These are phyloP conservation scores for Holacanthella duospinosa DNA, from an alignment of 2,888 invertebrate species.

Conservation along the genomic window DNA sequence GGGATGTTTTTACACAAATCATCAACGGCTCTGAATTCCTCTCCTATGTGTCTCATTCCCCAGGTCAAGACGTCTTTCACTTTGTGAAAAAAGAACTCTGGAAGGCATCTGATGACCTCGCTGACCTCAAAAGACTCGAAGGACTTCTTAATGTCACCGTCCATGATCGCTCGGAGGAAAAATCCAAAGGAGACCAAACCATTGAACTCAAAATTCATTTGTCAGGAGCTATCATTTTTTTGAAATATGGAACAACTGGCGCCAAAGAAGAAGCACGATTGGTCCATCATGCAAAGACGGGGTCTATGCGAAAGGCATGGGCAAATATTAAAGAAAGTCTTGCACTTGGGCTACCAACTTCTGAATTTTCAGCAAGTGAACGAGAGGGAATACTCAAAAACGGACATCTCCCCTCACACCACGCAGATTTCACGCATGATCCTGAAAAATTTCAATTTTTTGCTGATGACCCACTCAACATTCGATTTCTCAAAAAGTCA, in stretches of 20 bases:
- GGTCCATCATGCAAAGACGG: conserved; percentile 76
- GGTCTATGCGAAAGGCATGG: conserved; percentile 86
- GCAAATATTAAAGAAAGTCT: conserved; percentile 77
- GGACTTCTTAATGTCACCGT: conserved; percentile 84
- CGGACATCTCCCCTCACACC: conserved; percentile 73
- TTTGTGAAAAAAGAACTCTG: conserved; percentile 85
- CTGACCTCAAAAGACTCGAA: conserved; percentile 76
- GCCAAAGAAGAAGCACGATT: conserved; percentile 80
- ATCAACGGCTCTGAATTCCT: conserved; percentile 79
- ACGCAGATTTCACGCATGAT: conserved; percentile 84
- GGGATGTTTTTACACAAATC: conserved; percentile 84
- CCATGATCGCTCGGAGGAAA: conserved; percentile 52
- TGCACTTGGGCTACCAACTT: conserved; percentile 61
- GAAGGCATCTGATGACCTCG: conserved; percentile 78
- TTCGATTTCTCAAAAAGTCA: conserved; percentile 59
- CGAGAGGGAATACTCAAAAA: conserved; percentile 76
- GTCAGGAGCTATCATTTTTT: conserved; percentile 75
- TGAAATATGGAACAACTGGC: conserved; percentile 86
- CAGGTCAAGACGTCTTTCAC: conserved; percentile 83
- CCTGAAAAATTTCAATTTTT: conserved; percentile 81
- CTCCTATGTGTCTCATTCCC: conserved; percentile 76
- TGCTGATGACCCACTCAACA: conserved; percentile 91
- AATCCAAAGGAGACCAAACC: conserved; percentile 28
- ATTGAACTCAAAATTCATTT: conserved; percentile 74
- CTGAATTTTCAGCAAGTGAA: conserved; percentile 78